Conservation (phyloP, 2,888 invertebrate species). For the Callyntrura guangdongensis region DNA sequence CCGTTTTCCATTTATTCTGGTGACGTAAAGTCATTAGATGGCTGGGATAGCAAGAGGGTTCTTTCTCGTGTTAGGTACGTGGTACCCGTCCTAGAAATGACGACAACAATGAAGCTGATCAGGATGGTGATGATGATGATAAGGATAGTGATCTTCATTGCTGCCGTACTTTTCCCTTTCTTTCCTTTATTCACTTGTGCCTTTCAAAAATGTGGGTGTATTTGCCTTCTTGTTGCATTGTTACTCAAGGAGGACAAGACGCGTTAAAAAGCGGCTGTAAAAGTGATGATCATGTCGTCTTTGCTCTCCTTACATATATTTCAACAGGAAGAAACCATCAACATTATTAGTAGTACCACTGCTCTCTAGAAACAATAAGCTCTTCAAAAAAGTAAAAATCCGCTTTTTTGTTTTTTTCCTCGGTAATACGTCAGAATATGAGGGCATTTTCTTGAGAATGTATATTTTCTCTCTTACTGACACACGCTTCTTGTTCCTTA, state of each 20-base stretch:
- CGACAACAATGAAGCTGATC: too few relatives aligned
- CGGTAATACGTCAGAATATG: neutral
- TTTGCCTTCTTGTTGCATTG: neutral
- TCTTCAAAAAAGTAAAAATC: too few relatives aligned
- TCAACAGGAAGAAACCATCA: neutral
- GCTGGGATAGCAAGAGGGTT: too few relatives aligned
- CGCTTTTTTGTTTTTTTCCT: too few relatives aligned
- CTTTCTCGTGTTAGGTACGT: too few relatives aligned
- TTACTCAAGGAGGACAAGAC: constrained; percentile 3
- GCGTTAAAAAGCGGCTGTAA: constrained; percentile 3
- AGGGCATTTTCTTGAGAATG: neutral
- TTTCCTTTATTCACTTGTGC: too few relatives aligned
- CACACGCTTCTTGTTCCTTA: constrained; percentile 7
- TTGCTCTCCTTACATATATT: constrained; percentile 28
- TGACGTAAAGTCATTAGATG: neutral
- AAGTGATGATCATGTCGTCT: constrained; percentile 46
- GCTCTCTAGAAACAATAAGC: neutral
- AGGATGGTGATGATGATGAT: constrained; percentile 17
- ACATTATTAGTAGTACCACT: neutral
- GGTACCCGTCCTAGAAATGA: too few relatives aligned
- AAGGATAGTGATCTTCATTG: neutral
- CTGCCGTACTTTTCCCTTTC: constrained; percentile 9
- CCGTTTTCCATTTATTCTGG: constrained; percentile 22
- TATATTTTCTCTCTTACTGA: neutral
- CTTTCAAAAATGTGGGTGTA: too few relatives aligned